phyloP scores from a whole-genome alignment of 2,888 invertebrate species.

The Pollenia labialis region DNA sequence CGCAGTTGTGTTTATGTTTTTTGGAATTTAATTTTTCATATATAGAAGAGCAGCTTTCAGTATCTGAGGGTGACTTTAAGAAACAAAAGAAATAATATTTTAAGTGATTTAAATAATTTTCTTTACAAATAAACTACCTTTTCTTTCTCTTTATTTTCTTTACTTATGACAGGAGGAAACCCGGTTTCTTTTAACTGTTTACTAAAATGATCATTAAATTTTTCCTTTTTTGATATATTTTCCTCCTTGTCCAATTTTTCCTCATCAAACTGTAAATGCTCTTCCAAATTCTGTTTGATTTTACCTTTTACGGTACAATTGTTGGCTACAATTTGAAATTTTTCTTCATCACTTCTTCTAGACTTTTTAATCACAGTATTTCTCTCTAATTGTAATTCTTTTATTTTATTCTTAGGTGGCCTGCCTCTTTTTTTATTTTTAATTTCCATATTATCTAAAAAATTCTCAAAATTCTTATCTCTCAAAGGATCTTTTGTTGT shows the following conservation, averaged over 20 bases:
- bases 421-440: neutral
- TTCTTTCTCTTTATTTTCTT: neutral
- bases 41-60: neutral
- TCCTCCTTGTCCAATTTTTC: neutral
- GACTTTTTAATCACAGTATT: neutral
- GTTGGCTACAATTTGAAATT: neutral
- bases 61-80: neutral
- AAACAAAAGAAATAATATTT: neutral
- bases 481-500: neutral
- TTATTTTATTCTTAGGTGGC: neutral
- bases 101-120: neutral
- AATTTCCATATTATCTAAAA: neutral
- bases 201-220: neutral
- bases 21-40: neutral
- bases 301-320: neutral
- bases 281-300: neutral
- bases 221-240: neutral
- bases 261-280: neutral
- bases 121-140: neutral
- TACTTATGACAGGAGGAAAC: neutral
- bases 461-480: neutral
- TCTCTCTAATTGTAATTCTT: neutral
- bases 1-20: constrained; percentile 72
- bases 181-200: no score
- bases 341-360: neutral